Evolutionary conservation across 2,113 vertebrate genomes (phyloP), one percentile per base, ranked within the genome.

Genomic region (Cairina moschata): DNA sequence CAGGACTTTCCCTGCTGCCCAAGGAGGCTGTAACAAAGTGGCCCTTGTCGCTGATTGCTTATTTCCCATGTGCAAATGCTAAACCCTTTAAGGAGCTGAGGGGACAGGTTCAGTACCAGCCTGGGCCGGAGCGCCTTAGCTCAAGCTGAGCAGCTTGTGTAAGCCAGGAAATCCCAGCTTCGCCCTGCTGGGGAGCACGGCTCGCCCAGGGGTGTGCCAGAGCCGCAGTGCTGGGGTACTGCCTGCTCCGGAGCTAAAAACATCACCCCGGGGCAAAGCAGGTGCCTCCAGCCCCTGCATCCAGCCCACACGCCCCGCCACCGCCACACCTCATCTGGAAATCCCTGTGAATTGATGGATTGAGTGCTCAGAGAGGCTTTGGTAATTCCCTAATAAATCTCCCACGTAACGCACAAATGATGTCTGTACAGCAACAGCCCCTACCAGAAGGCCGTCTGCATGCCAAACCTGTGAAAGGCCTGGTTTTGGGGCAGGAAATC

Each of bases 1-100:
- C 6, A 65, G 62, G 26, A 65, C 44, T 17, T 17, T 17, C 17
- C 36, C 60, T 8, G 48, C 74, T 34, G 68, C 13, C 26, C 31
- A 40, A 0, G 1, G 20, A 74, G 3, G 56, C 65, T 65, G 42
- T 40, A 82, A 96, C 93, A 97, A 95, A 87, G 96, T 5, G 0
- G 55, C 50, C 81, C 84, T 92, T 97, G 91, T 95, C 79, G 74
- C 69, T 92, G 60, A 82, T 25, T 72, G 91, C 71, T 91, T 59
- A 23, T 87, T 92, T 85, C 55, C 74, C 87, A 52, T 17, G 31
- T 87, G 86, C 76, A 90, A 78, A 82, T 2, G 10, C 48, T 96
- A 94, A 97, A 88, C 8, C 42, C 83, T 74, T 93, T 86, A 78
- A 68, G 63, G 74, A 92, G 67, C 94, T 58, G 56, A 60, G 50